Conservation (phyloP, 2,113 vertebrate species). For the Macquaria australasica region DNA sequence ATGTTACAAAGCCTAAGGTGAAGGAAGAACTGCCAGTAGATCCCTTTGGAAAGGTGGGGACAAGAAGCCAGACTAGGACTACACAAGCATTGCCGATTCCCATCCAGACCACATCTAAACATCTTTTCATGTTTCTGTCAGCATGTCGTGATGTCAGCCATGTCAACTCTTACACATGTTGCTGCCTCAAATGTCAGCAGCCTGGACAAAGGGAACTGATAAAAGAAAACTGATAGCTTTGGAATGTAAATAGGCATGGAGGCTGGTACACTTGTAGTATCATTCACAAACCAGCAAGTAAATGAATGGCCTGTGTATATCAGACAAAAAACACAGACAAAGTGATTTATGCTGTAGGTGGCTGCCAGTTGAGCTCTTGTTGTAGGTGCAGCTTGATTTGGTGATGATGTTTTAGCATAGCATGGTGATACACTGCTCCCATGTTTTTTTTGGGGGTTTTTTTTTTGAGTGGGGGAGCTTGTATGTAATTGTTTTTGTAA, state of each 20-base stretch:
- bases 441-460: too few relatives aligned
- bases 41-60: not conserved
- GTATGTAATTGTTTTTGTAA: not conserved
- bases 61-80: not conserved
- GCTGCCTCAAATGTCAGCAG: conserved; percentile 44
- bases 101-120: conserved; percentile 47
- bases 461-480: not conserved
- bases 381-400: not conserved
- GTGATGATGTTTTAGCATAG: not conserved
- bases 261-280: conserved; percentile 13
- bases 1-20: not conserved
- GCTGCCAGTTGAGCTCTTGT: not conserved
- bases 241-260: conserved; percentile 45
- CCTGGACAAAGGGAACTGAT: conserved; percentile 30
- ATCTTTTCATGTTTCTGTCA: conserved; percentile 55
- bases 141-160: conserved; percentile 41
- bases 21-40: not conserved
- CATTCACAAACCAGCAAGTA: conserved; percentile 21
- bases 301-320: not conserved
- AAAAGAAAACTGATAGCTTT: conserved; percentile 42
- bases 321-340: not conserved
- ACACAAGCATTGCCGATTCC: conserved; percentile 6
- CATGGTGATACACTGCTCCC: not conserved
- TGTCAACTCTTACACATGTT: conserved; percentile 55
- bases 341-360: not conserved